Conservation (phyloP, 1,140 invertebrate genomes). For the Ptiloglossa arizonensis region DNA sequence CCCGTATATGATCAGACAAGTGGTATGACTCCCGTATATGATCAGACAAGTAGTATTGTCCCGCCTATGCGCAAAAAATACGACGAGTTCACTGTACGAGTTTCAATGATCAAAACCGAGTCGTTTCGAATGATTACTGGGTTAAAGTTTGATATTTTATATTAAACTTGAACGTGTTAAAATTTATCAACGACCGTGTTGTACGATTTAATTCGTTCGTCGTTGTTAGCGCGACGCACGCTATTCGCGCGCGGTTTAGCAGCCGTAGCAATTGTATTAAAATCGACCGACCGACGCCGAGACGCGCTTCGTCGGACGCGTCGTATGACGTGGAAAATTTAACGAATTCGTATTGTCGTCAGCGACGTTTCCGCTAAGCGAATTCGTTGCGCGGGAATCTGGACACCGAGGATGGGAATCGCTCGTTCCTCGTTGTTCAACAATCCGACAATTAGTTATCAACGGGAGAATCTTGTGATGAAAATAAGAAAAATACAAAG, state of each 20-base stretch:
- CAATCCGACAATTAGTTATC: too few relatives aligned
- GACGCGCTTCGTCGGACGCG: not conserved
- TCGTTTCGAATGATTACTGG: not conserved
- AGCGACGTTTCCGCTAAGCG: not conserved
- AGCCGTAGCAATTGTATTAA: constrained; percentile 4
- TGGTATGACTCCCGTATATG: too few relatives aligned
- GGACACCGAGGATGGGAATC: too few relatives aligned
- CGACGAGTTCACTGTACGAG: not conserved
- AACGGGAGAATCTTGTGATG: too few relatives aligned
- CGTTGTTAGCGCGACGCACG: not conserved
- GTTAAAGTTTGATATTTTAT: not conserved
- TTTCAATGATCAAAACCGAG: not conserved
- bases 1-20: too few relatives aligned
- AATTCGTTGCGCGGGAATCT: not conserved
- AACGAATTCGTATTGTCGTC: not conserved
- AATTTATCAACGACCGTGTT: not conserved
- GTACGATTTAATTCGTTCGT: constrained; percentile 29
- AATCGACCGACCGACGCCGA: not conserved
- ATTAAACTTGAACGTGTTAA: constrained; percentile 3
- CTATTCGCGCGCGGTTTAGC: not conserved
- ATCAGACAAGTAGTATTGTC: too few relatives aligned
- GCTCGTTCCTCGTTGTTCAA: too few relatives aligned
- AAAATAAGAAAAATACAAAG: too few relatives aligned
- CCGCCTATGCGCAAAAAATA: too few relatives aligned
- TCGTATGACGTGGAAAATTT: not conserved